Percentiles rank a stretch among this genome's conserved stretches.
phyloP scores from a whole-genome alignment of 2,888 invertebrate genomes.

The Coremacera marginata region DNA sequence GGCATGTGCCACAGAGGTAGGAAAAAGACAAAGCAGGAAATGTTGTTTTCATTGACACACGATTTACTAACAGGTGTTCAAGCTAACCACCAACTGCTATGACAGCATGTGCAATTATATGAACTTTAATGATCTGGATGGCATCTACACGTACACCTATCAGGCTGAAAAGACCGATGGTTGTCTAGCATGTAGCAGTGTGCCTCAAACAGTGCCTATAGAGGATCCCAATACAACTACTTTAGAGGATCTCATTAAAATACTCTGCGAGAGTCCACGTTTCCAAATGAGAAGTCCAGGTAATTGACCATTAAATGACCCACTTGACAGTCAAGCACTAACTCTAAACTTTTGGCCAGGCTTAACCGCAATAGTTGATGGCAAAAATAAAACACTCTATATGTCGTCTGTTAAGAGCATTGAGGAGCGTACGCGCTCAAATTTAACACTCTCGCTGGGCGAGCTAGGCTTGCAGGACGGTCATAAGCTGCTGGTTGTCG shows the following conservation, averaged over 20 bases:
- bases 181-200: slow-evolving; percentile 90
- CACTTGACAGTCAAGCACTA: not conserved
- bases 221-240: slow-evolving; percentile 76
- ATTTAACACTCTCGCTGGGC: slow-evolving; percentile 86
- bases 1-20: slow-evolving; percentile 90
- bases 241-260: slow-evolving; percentile 85
- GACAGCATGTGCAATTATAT: slow-evolving; percentile 94
- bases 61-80: slow-evolving; percentile 79
- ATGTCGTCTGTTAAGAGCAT: slow-evolving; percentile 93
- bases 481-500: slow-evolving; percentile 90
- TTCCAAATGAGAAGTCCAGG: slow-evolving; percentile 93
- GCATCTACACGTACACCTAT: slow-evolving; percentile 96
- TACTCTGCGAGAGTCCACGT: slow-evolving; percentile 80
- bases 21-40: not conserved
- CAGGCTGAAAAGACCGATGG: slow-evolving; percentile 88
- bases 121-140: slow-evolving; percentile 96
- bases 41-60: not conserved
- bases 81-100: slow-evolving; percentile 93
- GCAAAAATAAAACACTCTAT: slow-evolving; percentile 91
- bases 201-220: slow-evolving; percentile 75
- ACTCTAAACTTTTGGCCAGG: slow-evolving; percentile 67
- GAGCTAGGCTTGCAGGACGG: slow-evolving; percentile 90
- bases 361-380: slow-evolving; percentile 83
- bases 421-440: slow-evolving; percentile 88
- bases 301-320: slow-evolving; percentile 24